Percentiles rank a stretch among this genome's conserved stretches.
Evolutionary conservation across 2,797 vertebrate genomes (phyloP).

Genomic region (Melanotaenia boesemani): DNA sequence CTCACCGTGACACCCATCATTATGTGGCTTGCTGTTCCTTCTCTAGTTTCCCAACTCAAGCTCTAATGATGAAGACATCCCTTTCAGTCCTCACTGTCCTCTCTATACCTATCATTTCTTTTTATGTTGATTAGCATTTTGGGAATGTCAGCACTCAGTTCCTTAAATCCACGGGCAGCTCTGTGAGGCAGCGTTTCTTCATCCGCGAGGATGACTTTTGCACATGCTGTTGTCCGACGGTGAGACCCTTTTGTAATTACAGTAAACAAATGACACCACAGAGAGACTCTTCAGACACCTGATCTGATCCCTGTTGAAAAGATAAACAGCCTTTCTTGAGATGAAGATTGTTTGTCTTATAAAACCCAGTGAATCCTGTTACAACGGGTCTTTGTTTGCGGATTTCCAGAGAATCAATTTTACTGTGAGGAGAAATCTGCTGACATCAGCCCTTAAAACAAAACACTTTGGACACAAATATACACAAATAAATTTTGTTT

Average conservation of each 20-base stretch:
- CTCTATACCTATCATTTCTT: constrained; percentile 51
- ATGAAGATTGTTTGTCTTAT: constrained; percentile 17
- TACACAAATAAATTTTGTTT: neutral
- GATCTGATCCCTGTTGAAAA: constrained; percentile 20
- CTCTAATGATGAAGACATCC: constrained; percentile 63
- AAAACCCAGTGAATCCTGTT: constrained; percentile 12
- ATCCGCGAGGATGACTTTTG: constrained; percentile 30
- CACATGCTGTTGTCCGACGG: constrained; percentile 31
- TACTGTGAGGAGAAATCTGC: neutral
- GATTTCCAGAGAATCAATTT: constrained; percentile 8
- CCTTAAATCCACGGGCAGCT: constrained; percentile 48
- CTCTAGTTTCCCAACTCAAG: constrained; percentile 64
- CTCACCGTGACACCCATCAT: constrained; percentile 71
- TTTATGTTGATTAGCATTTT: constrained; percentile 28
- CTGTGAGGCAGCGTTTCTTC: constrained; percentile 37
- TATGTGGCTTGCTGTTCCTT: constrained; percentile 70
- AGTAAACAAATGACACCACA: constrained; percentile 45
- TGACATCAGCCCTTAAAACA: neutral
- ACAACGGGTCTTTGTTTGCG: constrained; percentile 3
- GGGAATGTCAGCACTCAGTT: constrained; percentile 59
- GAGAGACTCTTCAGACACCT: constrained; percentile 7
- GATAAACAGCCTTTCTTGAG: constrained; percentile 28
- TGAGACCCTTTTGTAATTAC: constrained; percentile 47
- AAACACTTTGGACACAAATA: neutral
- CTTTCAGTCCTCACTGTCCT: constrained; percentile 49